Evolutionary conservation across 2,888 invertebrate genomes (phyloP), one percentile per base, ranked within the genome.

Genomic region (Branchipolynoe longqiensis): DNA sequence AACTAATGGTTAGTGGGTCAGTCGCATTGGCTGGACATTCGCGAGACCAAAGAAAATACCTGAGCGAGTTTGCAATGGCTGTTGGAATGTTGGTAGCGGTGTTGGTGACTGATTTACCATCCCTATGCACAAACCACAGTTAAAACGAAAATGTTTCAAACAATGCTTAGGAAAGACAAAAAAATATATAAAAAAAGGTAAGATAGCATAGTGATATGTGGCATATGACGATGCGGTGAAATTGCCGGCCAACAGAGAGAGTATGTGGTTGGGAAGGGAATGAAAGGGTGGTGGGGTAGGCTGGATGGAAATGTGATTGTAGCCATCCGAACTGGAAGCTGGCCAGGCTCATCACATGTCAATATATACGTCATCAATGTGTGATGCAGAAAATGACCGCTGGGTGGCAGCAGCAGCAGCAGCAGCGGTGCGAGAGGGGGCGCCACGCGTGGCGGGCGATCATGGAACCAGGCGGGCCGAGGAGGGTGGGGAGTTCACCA

Each of bases 91-190:
- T 38, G 83, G 83, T 83, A 40, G 83, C 64, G 83, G 14, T 59
- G 64, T 38, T 40, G 83, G 3, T 48, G 83, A 12, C 25, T 40
- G 41, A 25, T 41, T 38, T 25, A 25, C 25, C 56, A 54, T 33
- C 62, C 82, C 56, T 59, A 83, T 40, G 83, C 83, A 83, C 83
- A 83, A 83, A 83, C 83, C 83, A 83, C 62, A 64, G 64, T 83
- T 82, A 82, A 48, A 82, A 58, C 56, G 59, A 82, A 58, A 82
- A 14, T 38, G 31, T 73, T 1, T 48, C 41, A 78, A 78, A 78
- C 78, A 78, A 78, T 78, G 78, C 78, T 78, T 14, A 41, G 48
- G 48, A 40, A 78, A 78, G 48, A 48, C 31, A 31, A 38, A 41
- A 78, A 48, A 54, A 48, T 48, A 78, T n/a, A n/a, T n/a, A n/a